Conservation (phyloP, 2,113 vertebrate genomes). For the Hemiprocne comata region DNA sequence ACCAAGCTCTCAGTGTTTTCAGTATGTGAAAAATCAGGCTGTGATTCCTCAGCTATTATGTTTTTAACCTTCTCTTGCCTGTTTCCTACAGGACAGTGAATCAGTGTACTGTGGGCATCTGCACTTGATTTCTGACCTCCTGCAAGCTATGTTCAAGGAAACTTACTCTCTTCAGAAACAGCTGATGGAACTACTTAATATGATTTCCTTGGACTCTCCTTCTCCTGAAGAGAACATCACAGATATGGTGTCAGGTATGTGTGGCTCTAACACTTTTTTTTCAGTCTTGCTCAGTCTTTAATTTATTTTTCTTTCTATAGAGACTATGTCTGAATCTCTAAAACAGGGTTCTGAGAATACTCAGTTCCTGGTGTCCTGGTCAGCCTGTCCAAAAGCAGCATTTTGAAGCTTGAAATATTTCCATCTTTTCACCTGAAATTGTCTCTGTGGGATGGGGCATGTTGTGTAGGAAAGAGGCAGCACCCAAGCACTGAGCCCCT, state of each 20-base stretch:
- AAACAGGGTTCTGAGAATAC: background rate
- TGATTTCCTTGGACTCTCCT: constrained; percentile 75
- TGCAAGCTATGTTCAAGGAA: constrained; percentile 91
- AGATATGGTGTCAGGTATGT: constrained; percentile 83
- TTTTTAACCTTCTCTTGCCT: background rate
- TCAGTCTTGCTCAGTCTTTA: background rate
- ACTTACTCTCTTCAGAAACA: constrained; percentile 92
- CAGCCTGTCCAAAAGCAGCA: background rate
- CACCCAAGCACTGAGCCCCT: background rate
- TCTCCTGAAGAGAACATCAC: constrained; percentile 77
- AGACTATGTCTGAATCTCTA: background rate
- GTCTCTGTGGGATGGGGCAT: background rate
- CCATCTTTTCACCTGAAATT: background rate
- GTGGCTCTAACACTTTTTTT: background rate
- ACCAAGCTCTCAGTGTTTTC: background rate
- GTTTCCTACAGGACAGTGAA: constrained; percentile 86
- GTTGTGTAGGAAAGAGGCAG: background rate
- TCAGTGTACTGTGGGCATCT: constrained; percentile 86
- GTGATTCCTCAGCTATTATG: background rate
- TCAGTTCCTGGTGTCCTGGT: background rate
- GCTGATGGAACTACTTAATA: constrained; percentile 89
- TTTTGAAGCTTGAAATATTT: background rate
- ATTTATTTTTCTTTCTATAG: background rate
- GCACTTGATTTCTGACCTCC: constrained; percentile 90
- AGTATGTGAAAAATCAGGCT: background rate